Evolutionary conservation across 2,888 invertebrate species (phyloP).

Genomic region (Hesperia comma): DNA sequence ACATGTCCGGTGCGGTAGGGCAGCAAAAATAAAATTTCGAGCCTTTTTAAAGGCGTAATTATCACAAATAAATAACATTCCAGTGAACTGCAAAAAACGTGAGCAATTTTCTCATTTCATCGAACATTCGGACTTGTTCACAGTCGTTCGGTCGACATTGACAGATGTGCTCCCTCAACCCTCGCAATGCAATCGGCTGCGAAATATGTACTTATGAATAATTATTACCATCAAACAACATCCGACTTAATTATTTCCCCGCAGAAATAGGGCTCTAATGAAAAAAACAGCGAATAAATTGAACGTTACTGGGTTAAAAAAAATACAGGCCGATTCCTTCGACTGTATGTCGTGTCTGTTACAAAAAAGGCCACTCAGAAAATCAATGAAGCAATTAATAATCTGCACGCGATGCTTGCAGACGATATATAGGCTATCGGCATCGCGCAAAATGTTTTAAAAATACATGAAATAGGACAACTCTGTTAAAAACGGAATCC

Average conservation of each 20-base stretch:
- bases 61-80: constrained; percentile 35
- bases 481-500: neutral
- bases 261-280: constrained; percentile 14
- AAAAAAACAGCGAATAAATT: constrained; percentile 14
- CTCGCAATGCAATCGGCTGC: constrained; percentile 35
- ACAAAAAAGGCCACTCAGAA: constrained; percentile 41
- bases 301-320: constrained; percentile 23
- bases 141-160: constrained; percentile 40
- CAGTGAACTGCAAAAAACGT: constrained; percentile 30
- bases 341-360: constrained; percentile 37
- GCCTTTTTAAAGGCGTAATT: constrained; percentile 29
- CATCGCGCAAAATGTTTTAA: constrained; percentile 38
- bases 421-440: constrained; percentile 38
- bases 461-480: constrained; percentile 37
- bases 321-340: constrained; percentile 21
- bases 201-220: constrained; percentile 31
- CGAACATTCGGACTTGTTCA: constrained; percentile 38
- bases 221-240: constrained; percentile 22
- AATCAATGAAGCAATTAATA: constrained; percentile 69
- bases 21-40: constrained; percentile 7
- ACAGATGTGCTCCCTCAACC: constrained; percentile 41
- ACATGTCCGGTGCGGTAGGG: neutral
- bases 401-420: constrained; percentile 50
- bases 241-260: constrained; percentile 26
- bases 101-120: constrained; percentile 34